phyloP scores from a whole-genome alignment of 2,888 invertebrate species.

The Apodemia hepburni region DNA sequence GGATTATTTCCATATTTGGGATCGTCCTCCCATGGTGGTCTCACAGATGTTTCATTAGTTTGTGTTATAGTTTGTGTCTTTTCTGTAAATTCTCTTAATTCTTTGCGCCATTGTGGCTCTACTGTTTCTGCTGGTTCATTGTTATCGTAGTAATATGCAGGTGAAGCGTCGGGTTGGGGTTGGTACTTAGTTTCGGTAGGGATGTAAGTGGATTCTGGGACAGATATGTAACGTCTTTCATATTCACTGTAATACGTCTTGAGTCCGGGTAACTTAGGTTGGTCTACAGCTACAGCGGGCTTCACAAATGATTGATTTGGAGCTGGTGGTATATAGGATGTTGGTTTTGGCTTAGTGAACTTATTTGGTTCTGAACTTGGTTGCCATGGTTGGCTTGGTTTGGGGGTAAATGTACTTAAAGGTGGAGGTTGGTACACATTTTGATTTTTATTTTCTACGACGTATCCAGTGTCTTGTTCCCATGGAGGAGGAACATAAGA shows the following conservation, averaged over 20 bases:
- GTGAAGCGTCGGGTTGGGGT: slow-evolving; percentile 67
- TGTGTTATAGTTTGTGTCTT: slow-evolving; percentile 56
- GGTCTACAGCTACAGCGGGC: slow-evolving; percentile 45
- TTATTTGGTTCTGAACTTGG: slow-evolving; percentile 48
- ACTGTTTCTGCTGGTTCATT: slow-evolving; percentile 59
- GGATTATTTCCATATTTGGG: slow-evolving; percentile 50
- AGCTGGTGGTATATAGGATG: slow-evolving; percentile 67
- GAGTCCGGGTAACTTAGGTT: slow-evolving; percentile 55
- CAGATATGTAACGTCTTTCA: slow-evolving; percentile 70
- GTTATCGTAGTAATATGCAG: slow-evolving; percentile 68
- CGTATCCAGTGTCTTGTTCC: slow-evolving; percentile 66
- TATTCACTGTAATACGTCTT: slow-evolving; percentile 75
- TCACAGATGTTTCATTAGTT: slow-evolving; percentile 49
- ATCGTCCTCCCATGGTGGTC: slow-evolving; percentile 68
- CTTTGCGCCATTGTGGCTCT: slow-evolving; percentile 73
- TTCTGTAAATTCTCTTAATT: slow-evolving; percentile 71
- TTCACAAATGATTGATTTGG: slow-evolving; percentile 73
- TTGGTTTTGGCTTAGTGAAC: slow-evolving; percentile 57
- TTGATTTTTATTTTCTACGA: slow-evolving; percentile 47
- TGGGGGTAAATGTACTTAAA: slow-evolving; percentile 40
- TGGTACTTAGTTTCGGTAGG: slow-evolving; percentile 64
- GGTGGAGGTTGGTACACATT: slow-evolving; percentile 54
- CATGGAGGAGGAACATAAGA: slow-evolving; percentile 73
- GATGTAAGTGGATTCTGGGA: slow-evolving; percentile 68
- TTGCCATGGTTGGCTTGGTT: slow-evolving; percentile 50